These are phyloP conservation scores for Cremastinae sp. DNA, from an alignment of 2,888 invertebrate genomes.

Conservation along the genomic window DNA sequence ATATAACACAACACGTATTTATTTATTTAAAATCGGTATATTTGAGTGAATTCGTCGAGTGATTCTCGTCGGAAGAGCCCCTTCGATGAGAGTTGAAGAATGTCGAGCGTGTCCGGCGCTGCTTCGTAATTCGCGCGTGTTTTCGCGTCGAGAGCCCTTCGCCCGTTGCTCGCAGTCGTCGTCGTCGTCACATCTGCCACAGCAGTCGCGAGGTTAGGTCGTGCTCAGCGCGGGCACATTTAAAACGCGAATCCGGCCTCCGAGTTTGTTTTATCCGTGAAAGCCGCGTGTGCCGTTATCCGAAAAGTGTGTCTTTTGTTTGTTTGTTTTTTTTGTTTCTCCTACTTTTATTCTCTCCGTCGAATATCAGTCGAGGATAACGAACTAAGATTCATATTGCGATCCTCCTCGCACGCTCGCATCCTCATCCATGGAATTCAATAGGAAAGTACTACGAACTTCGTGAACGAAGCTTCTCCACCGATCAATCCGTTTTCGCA, in stretches of 20 bases:
- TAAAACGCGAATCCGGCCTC: too few relatives aligned
- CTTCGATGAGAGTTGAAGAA: background rate
- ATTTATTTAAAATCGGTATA: too few relatives aligned
- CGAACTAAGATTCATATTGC: too few relatives aligned
- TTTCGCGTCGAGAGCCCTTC: background rate
- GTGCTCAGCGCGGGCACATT: constrained; percentile 53
- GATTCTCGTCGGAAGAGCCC: background rate
- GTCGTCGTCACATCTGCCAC: too few relatives aligned
- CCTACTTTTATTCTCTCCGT: constrained; percentile 6
- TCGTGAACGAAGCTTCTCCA: constrained; percentile 34
- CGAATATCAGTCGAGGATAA: too few relatives aligned
- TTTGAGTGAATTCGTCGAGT: background rate
- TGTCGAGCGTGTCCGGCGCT: constrained; percentile 50
- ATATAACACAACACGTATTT: too few relatives aligned
- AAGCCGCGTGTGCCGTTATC: background rate
- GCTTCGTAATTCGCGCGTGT: constrained; percentile 52
- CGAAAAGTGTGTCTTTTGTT: background rate
- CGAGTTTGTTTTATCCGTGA: too few relatives aligned
- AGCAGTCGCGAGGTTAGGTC: constrained; percentile 61
- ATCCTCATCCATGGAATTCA: constrained; percentile 45
- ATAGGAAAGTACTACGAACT: constrained; percentile 17
- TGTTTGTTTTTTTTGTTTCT: background rate
- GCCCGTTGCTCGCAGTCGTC: too few relatives aligned
- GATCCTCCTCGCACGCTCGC: too few relatives aligned
- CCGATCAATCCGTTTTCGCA: constrained; percentile 13